These are phyloP conservation scores for Pseudomyrmex pallidus DNA, from an alignment of 1,140 invertebrate genomes.

Conservation along the genomic window DNA sequence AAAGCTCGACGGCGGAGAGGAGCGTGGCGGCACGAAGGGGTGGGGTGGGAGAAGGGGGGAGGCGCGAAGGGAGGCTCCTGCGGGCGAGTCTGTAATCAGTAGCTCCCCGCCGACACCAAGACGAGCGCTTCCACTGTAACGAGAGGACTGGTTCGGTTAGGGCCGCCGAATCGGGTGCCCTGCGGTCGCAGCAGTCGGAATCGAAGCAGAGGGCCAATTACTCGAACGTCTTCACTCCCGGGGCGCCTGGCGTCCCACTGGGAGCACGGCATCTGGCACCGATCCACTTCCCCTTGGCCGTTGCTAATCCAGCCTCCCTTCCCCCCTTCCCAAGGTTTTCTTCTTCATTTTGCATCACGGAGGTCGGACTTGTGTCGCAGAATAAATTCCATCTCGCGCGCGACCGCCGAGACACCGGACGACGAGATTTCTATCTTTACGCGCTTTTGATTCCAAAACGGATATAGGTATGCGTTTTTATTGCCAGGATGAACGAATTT, in stretches of 20 bases:
- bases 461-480: not conserved
- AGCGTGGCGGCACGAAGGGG: not conserved
- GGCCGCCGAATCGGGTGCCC: conserved; percentile 61
- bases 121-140: conserved; percentile 61
- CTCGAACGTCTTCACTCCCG: conserved; percentile 78
- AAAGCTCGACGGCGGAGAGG: conserved; percentile 2
- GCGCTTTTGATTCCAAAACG: not conserved
- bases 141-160: conserved; percentile 66
- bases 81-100: conserved; percentile 75
- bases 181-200: conserved; percentile 67
- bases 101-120: conserved; percentile 73
- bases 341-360: conserved; percentile 41
- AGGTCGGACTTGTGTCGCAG: not conserved
- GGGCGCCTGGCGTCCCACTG: conserved; percentile 76
- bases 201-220: conserved; percentile 77
- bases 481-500: not conserved
- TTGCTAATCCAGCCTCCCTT: conserved; percentile 21
- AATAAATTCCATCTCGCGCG: conserved; percentile 54
- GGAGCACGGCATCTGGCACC: conserved; percentile 73
- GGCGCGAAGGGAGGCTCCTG: conserved; percentile 32
- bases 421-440: conserved; percentile 28
- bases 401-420: not conserved
- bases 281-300: conserved; percentile 38
- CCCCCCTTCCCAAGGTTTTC: not conserved
- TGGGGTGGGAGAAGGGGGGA: not conserved